Base-by-base conservation (phyloP, 2,888 invertebrate species). In the Cerastis leucographa region DNA sequence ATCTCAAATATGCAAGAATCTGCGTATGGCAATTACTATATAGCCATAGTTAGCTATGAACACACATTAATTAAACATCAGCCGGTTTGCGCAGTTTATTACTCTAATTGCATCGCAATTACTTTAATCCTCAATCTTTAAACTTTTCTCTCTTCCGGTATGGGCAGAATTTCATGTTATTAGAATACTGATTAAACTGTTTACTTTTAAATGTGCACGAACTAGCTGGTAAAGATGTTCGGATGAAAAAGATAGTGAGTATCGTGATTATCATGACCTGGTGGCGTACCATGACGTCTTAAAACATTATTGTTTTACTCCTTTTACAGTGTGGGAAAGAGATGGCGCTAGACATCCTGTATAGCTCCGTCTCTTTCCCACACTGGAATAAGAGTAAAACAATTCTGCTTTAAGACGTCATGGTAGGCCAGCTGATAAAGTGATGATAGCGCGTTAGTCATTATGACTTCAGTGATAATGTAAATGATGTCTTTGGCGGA, bases 31-130 rank as follows among this genome's bases (percentile, higher is more conserved):
- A 70, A 66, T 70, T 83, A n/a, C n/a, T n/a, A n/a, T n/a, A n/a
- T n/a, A 78, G 59, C 49, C 19, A 83, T 51, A 49, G 46, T 17
- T 42, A 14, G 12, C 7, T 76, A 29, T 51, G 70, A 68, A 69
- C 59, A 64, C 51, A 29, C 29, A 29, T 42, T 81, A 29, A 29
- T 42, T 81, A 29, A 14, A 46, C 46, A 54, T 40, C 29, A 42
- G 65, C 84, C 51, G 65, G 79, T 70, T 83, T 70, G 40, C 40
- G 42, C 79, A 82, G 59, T 64, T 68, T 77, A 77, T 49, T 51
- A 44, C 78, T 68, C 49, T 83, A 80, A 78, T 83, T 78, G 42
- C 65, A 78, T 61, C 62, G 79, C 25, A 78, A 49, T 79, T 56
- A 49, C 14, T 49, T 59, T 81, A 46, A 44, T 51, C 6, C 44